Evolutionary conservation across 2,113 vertebrate species (phyloP).

Genomic region (Zosterops lateralis): DNA sequence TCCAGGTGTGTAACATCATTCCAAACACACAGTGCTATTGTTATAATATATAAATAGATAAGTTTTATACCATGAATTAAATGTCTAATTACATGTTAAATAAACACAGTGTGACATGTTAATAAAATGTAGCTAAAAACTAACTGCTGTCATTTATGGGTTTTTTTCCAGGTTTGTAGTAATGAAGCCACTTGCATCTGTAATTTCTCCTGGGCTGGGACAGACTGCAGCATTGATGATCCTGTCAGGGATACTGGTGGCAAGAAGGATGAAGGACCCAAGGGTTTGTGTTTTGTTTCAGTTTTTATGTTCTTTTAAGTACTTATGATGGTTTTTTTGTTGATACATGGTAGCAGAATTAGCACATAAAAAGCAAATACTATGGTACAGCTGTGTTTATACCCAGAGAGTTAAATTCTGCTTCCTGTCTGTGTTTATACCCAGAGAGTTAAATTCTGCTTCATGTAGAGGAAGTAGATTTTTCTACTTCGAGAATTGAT

Average conservation of each 20-base stretch:
- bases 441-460: not conserved
- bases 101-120: not conserved
- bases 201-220: slow-evolving; percentile 92
- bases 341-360: not conserved
- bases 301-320: slow-evolving; percentile 17
- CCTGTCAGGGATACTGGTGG: slow-evolving; percentile 81
- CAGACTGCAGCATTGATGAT: slow-evolving; percentile 97
- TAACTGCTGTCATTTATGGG: not conserved
- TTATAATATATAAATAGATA: not conserved
- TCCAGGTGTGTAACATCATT: not conserved
- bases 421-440: not conserved
- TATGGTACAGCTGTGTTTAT: not conserved
- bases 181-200: slow-evolving; percentile 98
- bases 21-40: not conserved
- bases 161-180: slow-evolving; percentile 86
- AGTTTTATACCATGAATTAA: not conserved
- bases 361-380: not conserved
- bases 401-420: not conserved
- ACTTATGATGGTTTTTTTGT: not conserved
- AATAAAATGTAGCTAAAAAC: not conserved
- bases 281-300: slow-evolving; percentile 89
- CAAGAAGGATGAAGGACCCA: slow-evolving; percentile 87
- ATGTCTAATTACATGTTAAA: not conserved
- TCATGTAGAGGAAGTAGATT: not conserved
- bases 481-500: not conserved